phyloP scores from a whole-genome alignment of 2,888 invertebrate species.

The Seira sanloemensis region DNA sequence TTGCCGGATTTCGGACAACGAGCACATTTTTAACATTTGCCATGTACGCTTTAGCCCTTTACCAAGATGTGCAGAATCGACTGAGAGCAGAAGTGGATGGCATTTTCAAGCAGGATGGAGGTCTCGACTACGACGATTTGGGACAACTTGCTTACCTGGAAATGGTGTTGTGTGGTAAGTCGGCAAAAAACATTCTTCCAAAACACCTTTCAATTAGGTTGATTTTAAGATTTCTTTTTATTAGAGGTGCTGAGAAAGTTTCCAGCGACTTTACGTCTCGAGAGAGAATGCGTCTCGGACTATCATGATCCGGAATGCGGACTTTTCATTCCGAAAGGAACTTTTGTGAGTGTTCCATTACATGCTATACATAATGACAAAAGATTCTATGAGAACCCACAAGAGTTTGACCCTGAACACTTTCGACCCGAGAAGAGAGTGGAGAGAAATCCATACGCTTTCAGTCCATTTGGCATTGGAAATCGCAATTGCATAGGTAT shows the following conservation, averaged over 20 bases:
- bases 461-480: constrained; percentile 33
- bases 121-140: constrained; percentile 20
- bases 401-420: constrained; percentile 34
- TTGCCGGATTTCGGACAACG: constrained; percentile 58
- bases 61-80: constrained; percentile 55
- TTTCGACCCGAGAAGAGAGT: constrained; percentile 21
- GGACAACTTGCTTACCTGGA: constrained; percentile 29
- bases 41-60: constrained; percentile 49
- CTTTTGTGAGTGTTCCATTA: constrained; percentile 24
- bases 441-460: constrained; percentile 11
- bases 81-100: constrained; percentile 39
- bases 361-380: constrained; percentile 37
- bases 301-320: constrained; percentile 19
- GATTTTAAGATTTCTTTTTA: too few relatives aligned
- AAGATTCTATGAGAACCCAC: constrained; percentile 37
- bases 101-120: constrained; percentile 30
- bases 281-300: constrained; percentile 30
- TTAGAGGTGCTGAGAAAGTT: not conserved
- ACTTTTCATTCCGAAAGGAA: constrained; percentile 34
- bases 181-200: too few relatives aligned
- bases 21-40: constrained; percentile 49
- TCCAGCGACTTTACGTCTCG: not conserved
- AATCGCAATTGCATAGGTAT: constrained; percentile 27
- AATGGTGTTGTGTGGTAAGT: constrained; percentile 23
- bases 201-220: too few relatives aligned